Evolutionary conservation across 2,113 vertebrate species (phyloP), one percentile per base, ranked within the genome.

Genomic region (Cairina moschata): DNA sequence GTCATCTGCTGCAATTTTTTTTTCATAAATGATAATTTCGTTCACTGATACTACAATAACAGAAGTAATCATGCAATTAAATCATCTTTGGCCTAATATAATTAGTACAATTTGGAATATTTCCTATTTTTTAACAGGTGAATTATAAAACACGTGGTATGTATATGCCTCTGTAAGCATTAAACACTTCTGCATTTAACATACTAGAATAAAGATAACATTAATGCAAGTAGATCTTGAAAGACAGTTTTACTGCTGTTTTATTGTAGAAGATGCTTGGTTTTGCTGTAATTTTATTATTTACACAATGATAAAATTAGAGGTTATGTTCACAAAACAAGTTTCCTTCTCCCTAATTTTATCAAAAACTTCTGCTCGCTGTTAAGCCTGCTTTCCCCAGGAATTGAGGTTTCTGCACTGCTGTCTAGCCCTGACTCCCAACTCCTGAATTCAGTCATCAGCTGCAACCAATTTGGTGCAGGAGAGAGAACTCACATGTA

Each of bases 1-100:
- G 75, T 83, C 48, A 83, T 86, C 86, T 84, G 69, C 59, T 93
- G 71, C 55, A 95, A 83, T 25, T 54, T 91, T 29, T 74, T 77
- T 91, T 29, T 74, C 77, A 31, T 73, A 96, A 95, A 31, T 69
- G 63, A 88, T 81, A 86, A 44, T 93, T 80, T 68, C 44, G 78
- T 73, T 83, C 21, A 29, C 52, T 60, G 44, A 73, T 73, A 46
- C 34, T 32, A 2, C 67, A 76, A 74, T 40, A 44, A 13, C 58
- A 73, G 80, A n/a, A 77, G 29, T 69, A 82, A 95, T n/a, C 10
- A 32, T 56, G 34, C 80, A 59, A 86, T 68, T 77, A 58, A 71
- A 75, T 83, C 58, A 32, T 58, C 88, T 86, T 79, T 72, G 68
- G 80, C 29, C 65, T 34, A 38, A 40, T 28, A 44, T 31, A 84